Evolutionary conservation across 2,113 vertebrate genomes (phyloP).

Genomic region (Syngnathus scovelli): DNA sequence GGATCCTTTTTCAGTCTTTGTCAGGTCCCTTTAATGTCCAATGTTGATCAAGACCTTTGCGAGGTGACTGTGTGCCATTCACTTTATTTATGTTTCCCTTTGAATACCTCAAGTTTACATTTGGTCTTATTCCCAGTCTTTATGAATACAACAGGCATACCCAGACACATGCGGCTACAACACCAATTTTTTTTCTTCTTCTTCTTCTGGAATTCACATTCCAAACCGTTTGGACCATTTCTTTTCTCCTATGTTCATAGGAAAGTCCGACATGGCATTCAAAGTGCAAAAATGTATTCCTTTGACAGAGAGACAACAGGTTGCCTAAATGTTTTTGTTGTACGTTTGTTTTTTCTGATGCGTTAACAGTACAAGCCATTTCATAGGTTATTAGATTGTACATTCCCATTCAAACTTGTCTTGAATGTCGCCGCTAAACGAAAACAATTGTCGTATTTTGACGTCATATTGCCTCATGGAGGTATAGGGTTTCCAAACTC

Average conservation of each 20-base stretch:
- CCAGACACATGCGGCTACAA: slow-evolving; percentile 35
- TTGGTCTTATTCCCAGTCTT: slow-evolving; percentile 21
- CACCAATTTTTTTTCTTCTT: slow-evolving; percentile 9
- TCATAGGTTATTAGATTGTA: slow-evolving; percentile 58
- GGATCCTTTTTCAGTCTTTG: not conserved
- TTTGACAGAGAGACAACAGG: slow-evolving; percentile 46
- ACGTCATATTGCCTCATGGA: slow-evolving; percentile 1
- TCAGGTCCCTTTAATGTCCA: not conserved
- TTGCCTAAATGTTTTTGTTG: slow-evolving; percentile 15
- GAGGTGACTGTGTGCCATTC: slow-evolving; percentile 29
- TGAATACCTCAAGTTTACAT: slow-evolving; percentile 7
- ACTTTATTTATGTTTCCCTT: slow-evolving; percentile 6
- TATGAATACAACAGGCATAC: slow-evolving; percentile 34
- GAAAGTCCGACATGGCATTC: slow-evolving; percentile 59
- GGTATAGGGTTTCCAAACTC: not conserved
- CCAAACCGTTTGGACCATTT: slow-evolving; percentile 25
- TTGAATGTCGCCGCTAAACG: slow-evolving; percentile 31
- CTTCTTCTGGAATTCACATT: slow-evolving; percentile 29
- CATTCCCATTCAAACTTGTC: slow-evolving; percentile 30
- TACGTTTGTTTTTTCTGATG: slow-evolving; percentile 32
- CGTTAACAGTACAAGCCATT: slow-evolving; percentile 70
- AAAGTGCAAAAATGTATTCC: slow-evolving; percentile 66
- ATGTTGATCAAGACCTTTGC: slow-evolving; percentile 9
- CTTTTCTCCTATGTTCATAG: slow-evolving; percentile 46
- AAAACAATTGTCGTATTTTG: slow-evolving; percentile 1